Conservation (phyloP, 1,140 invertebrate species). For the Drosophila subpulchrella region DNA sequence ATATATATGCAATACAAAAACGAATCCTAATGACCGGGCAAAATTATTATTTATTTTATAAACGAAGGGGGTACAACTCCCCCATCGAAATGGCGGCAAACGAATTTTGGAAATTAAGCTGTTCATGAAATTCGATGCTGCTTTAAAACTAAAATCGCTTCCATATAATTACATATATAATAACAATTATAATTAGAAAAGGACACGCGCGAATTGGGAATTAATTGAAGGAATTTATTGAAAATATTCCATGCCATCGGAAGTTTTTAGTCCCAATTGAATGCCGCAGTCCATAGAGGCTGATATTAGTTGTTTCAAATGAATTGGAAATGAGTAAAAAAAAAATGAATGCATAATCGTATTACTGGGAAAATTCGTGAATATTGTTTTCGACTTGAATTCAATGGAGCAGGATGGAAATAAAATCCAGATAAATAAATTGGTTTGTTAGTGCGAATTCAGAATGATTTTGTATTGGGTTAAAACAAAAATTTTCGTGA, state of each 20-base stretch:
- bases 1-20: not conserved
- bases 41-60: constrained; percentile 1
- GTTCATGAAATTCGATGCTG: constrained; percentile 15
- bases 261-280: not conserved
- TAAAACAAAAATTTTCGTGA: not conserved
- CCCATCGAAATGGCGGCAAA: not conserved
- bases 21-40: constrained; percentile 2
- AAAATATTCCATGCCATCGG: not conserved
- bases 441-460: too few relatives aligned
- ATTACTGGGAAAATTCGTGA: constrained; percentile 1
- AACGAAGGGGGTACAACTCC: not conserved
- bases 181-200: constrained; percentile 11
- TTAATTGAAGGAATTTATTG: constrained; percentile 16
- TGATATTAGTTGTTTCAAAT: not conserved
- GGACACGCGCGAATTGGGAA: not conserved
- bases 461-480: not conserved
- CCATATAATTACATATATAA: constrained; percentile 35
- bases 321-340: constrained; percentile 1
- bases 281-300: not conserved
- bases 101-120: not conserved
- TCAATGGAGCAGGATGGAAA: not conserved
- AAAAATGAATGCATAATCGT: not conserved
- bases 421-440: not conserved
- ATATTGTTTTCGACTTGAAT: constrained; percentile 1
- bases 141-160: constrained; percentile 14